Base-by-base conservation (phyloP, 35 echinoderm and acorn worm genomes). In the Ophioderma brevispina region DNA sequence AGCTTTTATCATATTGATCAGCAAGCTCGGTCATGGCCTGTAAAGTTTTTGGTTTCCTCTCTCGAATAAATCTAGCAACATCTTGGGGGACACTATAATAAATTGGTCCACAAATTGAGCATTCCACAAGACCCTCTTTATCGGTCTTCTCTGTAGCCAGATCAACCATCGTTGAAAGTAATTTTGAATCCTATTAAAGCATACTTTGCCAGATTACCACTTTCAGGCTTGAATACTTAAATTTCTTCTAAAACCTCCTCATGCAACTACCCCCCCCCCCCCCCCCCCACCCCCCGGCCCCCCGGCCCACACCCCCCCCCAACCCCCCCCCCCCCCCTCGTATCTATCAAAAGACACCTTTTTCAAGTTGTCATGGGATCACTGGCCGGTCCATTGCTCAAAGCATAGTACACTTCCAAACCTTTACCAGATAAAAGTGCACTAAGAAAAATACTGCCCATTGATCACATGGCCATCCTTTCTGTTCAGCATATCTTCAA, bases 171-270 rank as follows among this genome's bases (percentile, higher is more conserved):
- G 76, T 43, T 76, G 18, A 8, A 92, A 38, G 52, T 95, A 92
- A 64, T 92, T 83, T 63, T 76, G 36, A 13, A 95, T 31, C 18
- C 90, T 75, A 32, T 30, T 19, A 31, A 46, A 40, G 85, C 31
- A 95, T 56, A 92, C 89, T 14, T 35, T 19, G 14, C 84, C 85
- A 33, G 78, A 37, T 37, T 95, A 34, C 78, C 79, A 33, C 25
- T 32, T 88, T 80, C 8, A 37, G 94, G 37, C 59, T 75, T 75
- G 35, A 82, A 55, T n/a, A 75, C 0, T 37, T 11, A 31, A 95
- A 92, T 83, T 92, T 95, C 18, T 41, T 75, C 94, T 23, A 42
- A 94, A 94, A 38, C 88, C 92, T 37, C 93, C 30, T 85, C 82
- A 35, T 81, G 85, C 32, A 94, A 49, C 1, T n/a, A n/a, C n/a